These are phyloP conservation scores for Megamerina dolium DNA, from an alignment of 2,888 invertebrate species.

Conservation along the genomic window DNA sequence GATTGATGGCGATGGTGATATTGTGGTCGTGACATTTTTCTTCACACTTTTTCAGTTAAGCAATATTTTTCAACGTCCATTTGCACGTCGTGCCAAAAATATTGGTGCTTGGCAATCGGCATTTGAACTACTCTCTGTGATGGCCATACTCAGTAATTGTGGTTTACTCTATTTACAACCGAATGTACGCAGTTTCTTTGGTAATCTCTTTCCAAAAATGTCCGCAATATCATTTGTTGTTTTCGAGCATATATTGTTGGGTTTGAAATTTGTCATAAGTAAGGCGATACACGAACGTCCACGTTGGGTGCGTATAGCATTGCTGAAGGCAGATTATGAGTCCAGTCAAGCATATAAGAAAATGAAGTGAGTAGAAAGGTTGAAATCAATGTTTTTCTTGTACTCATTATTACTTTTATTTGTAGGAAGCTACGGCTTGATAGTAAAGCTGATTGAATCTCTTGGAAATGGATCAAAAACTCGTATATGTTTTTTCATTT, in stretches of 20 bases:
- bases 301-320: slow-evolving; percentile 59
- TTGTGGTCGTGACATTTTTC: not conserved
- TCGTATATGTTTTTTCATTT: not conserved
- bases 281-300: slow-evolving; percentile 67
- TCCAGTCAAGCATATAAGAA: slow-evolving; percentile 59
- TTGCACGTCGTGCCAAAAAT: slow-evolving; percentile 60
- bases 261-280: slow-evolving; percentile 59
- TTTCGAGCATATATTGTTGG: slow-evolving; percentile 64
- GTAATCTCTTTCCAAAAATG: slow-evolving; percentile 38
- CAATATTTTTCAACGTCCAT: slow-evolving; percentile 62
- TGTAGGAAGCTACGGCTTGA: too few species aligned
- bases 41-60: slow-evolving; percentile 53
- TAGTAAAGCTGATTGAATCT: too few species aligned
- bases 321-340: slow-evolving; percentile 58
- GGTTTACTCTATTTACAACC: slow-evolving; percentile 66
- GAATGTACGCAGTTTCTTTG: slow-evolving; percentile 50
- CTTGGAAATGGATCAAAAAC: too few species aligned
- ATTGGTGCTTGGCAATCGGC: slow-evolving; percentile 73
- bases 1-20: not conserved
- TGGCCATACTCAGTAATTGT: slow-evolving; percentile 70
- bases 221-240: slow-evolving; percentile 55
- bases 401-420: too few species aligned
- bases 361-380: slow-evolving; percentile 33
- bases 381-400: too few species aligned
- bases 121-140: slow-evolving; percentile 53